Percentiles rank a stretch among this genome's conserved stretches.
These are phyloP conservation scores for Hydropsyche betteni DNA, from an alignment of 2,888 invertebrate species.

Conservation along the genomic window DNA sequence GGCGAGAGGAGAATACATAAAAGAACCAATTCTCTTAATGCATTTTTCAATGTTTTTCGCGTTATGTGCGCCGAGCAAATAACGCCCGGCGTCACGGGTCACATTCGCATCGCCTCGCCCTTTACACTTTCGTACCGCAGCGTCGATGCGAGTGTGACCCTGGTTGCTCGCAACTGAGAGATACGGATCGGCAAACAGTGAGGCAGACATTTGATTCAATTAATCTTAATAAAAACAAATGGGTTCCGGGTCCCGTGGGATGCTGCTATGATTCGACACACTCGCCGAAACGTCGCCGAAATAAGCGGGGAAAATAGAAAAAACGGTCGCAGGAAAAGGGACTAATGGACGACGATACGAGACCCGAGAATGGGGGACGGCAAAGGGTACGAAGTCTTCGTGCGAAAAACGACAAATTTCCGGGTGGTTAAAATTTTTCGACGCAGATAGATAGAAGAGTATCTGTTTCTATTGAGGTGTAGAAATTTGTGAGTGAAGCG, in stretches of 20 bases:
- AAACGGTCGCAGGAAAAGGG: constrained; percentile 12
- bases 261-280: constrained; percentile 32
- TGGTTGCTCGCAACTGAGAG: neutral
- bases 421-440: too few species aligned
- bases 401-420: too few species aligned
- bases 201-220: constrained; percentile 44
- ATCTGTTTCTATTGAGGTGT: too few species aligned
- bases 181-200: constrained; percentile 29
- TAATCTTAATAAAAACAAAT: constrained; percentile 50
- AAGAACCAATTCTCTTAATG: constrained; percentile 24
- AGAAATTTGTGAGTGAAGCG: too few species aligned
- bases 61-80: constrained; percentile 1
- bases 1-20: neutral
- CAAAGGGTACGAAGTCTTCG: too few species aligned
- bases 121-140: neutral
- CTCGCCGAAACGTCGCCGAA: constrained; percentile 34
- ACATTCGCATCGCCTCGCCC: neutral
- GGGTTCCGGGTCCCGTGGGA: constrained; percentile 34
- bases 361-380: too few species aligned
- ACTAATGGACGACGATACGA: neutral
- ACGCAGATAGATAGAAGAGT: too few species aligned
- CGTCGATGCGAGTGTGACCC: constrained; percentile 16
- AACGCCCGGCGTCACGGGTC: neutral
- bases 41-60: constrained; percentile 28
- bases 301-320: constrained; percentile 30